Evolutionary conservation across 2,888 invertebrate genomes (phyloP), one percentile per base, ranked within the genome.

Genomic region (Oscheius sp.): DNA sequence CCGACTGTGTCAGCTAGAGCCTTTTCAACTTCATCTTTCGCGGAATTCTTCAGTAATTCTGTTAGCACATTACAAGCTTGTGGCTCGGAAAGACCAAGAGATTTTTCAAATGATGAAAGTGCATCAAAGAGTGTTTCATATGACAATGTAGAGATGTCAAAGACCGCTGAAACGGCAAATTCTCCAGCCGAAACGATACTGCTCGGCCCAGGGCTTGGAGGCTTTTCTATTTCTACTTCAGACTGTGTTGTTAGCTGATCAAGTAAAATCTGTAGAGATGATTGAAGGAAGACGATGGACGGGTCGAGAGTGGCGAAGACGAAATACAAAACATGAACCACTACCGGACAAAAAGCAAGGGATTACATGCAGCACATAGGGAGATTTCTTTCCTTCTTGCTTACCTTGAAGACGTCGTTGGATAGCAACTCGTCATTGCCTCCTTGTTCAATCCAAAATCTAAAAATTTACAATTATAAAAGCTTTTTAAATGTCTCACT

Each of bases 401-500:
- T 14, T 50, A 71, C 71, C 69, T 72, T 72, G 64, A 72, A 72
- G 30, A 56, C 26, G 17, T 72, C 59, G 24, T 66, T 65, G 6
- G 33, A 17, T 14, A 72, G 36, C 33, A 67, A 17, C 8, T 62
- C 62, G 38, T 67, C 67, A n/a, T 61, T 62, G 49, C 62, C 67
- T 17, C 67, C 67, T 22, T 67, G 61, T n/a, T 67, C 62, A 6
- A 61, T 22, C 67, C 67, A 67, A 26, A 56, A 66, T 51, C 38
- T 51, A 56, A 50, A 51, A 63, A 45, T 24, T 2, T 24, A n/a
- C 14, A 26, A 5, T 38, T 59, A 26, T 38, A 14, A 22, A 14
- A 17, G 38, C 38, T 24, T 5, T 6, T 14, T 32, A 6, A 4
- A n/a, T 20, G 36, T 1, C 2, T 17, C 24, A 75, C 75, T 71